Evolutionary conservation across 2,113 vertebrate genomes (phyloP).

Genomic region (Condylura cristata): DNA sequence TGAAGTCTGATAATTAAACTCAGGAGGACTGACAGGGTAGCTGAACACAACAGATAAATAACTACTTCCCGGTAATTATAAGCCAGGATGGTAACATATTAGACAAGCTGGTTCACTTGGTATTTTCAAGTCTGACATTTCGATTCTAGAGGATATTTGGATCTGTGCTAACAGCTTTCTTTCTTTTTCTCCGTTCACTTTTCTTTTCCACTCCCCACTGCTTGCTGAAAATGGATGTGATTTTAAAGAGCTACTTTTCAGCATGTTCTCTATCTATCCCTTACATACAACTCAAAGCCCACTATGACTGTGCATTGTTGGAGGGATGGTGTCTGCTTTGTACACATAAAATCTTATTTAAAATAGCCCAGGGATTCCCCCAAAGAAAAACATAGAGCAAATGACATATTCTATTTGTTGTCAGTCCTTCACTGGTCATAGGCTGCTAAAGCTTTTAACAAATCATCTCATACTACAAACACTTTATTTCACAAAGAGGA

Average conservation of each 20-base stretch:
- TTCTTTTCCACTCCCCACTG: neutral
- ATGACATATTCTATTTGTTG: neutral
- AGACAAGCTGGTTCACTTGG: slow-evolving; percentile 67
- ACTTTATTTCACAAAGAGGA: slow-evolving; percentile 11
- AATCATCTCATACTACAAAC: neutral
- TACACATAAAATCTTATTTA: neutral
- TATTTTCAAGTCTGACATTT: slow-evolving; percentile 79
- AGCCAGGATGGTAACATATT: slow-evolving; percentile 71
- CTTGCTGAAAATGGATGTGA: neutral
- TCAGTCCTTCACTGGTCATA: neutral
- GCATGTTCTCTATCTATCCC: fast-evolving
- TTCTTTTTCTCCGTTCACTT: slow-evolving; percentile 61
- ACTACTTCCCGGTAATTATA: slow-evolving; percentile 75
- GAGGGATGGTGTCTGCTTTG: neutral
- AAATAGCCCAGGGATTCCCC: neutral
- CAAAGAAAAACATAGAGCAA: neutral
- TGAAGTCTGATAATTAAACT: slow-evolving; percentile 80
- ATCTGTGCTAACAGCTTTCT: slow-evolving; percentile 79
- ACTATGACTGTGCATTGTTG: neutral
- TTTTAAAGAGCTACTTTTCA: neutral
- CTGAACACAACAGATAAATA: slow-evolving; percentile 80
- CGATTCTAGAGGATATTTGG: slow-evolving; percentile 77
- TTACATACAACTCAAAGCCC: neutral
- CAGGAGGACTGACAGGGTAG: slow-evolving; percentile 68
- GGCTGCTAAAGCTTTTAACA: neutral